phyloP scores from a whole-genome alignment of 2,113 vertebrate genomes.

The Arizona elegans region DNA sequence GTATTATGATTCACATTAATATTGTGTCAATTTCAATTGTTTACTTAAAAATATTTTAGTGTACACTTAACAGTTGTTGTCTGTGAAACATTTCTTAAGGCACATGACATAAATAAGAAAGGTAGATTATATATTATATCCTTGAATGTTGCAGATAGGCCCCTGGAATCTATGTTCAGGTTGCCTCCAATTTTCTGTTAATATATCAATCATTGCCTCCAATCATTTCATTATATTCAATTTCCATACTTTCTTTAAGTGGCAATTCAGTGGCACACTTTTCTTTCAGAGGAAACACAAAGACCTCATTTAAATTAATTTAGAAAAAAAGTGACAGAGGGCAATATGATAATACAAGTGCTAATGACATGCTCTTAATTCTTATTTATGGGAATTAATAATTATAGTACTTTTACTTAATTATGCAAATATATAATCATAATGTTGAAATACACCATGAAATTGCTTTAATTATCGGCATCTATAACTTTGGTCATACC shows the following conservation, averaged over 20 bases:
- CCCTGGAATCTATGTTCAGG: neutral
- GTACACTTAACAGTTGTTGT: neutral
- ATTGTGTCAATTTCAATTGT: neutral
- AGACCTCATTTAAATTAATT: neutral
- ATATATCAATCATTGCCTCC: neutral
- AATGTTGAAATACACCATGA: neutral
- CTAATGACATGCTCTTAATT: neutral
- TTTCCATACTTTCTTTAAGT: neutral
- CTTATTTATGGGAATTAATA: neutral
- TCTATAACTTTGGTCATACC: neutral
- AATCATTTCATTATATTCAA: neutral
- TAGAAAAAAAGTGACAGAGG: neutral
- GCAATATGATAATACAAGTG: neutral
- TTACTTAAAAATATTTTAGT: neutral
- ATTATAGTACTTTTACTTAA: neutral
- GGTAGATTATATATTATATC: neutral
- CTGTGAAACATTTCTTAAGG: neutral
- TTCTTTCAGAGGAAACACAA: neutral
- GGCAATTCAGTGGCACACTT: neutral
- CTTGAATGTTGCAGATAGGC: neutral
- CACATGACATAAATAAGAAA: neutral
- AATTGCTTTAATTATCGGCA: neutral
- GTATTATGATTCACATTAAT: neutral
- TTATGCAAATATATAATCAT: neutral
- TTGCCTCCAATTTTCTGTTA: neutral